These are phyloP conservation scores for Cephus nigrinus DNA, from an alignment of 2,888 invertebrate species.

Conservation along the genomic window DNA sequence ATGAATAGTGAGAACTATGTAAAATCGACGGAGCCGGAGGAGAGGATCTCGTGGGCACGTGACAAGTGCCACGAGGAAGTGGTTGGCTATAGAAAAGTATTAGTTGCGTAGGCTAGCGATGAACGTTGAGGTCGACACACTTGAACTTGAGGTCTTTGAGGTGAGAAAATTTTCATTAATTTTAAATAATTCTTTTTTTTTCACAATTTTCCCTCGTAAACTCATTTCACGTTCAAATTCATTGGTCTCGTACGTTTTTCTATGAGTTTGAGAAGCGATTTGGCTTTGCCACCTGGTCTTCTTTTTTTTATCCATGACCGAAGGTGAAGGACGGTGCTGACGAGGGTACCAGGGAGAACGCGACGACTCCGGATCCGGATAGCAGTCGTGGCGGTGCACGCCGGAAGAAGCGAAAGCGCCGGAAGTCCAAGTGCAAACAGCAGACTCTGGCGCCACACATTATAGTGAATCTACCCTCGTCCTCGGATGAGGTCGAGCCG, in stretches of 20 bases:
- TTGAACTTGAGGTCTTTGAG: slow-evolving; percentile 66
- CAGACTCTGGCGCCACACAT: slow-evolving; percentile 48
- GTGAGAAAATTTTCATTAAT: slow-evolving; percentile 45
- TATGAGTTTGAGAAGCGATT: background rate
- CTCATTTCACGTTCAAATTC: background rate
- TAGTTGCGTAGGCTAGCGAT: slow-evolving; percentile 53
- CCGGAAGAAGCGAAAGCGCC: slow-evolving; percentile 53
- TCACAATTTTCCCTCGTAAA: background rate
- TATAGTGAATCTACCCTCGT: slow-evolving; percentile 48
- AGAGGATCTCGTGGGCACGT: slow-evolving; percentile 46
- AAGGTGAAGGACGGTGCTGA: slow-evolving; percentile 43
- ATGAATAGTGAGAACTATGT: slow-evolving; percentile 39
- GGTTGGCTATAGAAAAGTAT: slow-evolving; percentile 54
- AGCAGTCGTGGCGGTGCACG: slow-evolving; percentile 28
- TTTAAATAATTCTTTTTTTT: slow-evolving; percentile 1
- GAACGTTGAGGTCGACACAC: slow-evolving; percentile 61
- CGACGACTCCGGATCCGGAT: slow-evolving; percentile 32
- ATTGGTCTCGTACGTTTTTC: background rate
- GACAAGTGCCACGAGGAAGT: slow-evolving; percentile 53
- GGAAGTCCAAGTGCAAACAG: slow-evolving; percentile 51
- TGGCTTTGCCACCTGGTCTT: background rate
- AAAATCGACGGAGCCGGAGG: slow-evolving; percentile 42
- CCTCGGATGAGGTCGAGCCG: slow-evolving; percentile 50
- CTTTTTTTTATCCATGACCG: slow-evolving; percentile 30
- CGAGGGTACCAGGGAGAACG: slow-evolving; percentile 61